These are phyloP conservation scores for Pomacea maculata DNA, from an alignment of 1,140 invertebrate species.

Conservation along the genomic window DNA sequence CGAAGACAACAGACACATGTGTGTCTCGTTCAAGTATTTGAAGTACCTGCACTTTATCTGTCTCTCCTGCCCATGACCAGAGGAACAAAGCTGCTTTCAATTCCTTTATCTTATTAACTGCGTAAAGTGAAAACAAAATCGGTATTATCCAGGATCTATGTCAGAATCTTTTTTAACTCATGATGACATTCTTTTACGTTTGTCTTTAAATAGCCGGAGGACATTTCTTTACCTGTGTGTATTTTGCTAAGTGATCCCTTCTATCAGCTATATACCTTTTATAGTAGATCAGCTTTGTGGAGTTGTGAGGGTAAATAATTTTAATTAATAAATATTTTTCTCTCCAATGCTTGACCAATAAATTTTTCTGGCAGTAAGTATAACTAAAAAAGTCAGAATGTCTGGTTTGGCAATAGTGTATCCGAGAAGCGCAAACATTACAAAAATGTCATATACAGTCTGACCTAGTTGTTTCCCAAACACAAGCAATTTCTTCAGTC, in stretches of 20 bases:
- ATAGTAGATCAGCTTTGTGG: too few relatives aligned
- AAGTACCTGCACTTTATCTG: slow-evolving; percentile 18
- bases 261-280: too few relatives aligned
- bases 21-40: slow-evolving; percentile 15
- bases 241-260: too few relatives aligned
- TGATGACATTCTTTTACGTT: background rate
- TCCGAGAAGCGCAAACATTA: too few relatives aligned
- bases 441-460: too few relatives aligned
- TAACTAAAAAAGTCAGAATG: too few relatives aligned
- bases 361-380: background rate
- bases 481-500: too few relatives aligned
- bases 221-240: too few relatives aligned
- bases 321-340: background rate
- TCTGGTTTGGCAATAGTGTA: too few relatives aligned
- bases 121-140: background rate
- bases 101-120: background rate
- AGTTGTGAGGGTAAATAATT: too few relatives aligned
- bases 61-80: slow-evolving; percentile 1
- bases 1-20: slow-evolving; percentile 9
- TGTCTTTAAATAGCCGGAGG: background rate
- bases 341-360: too few relatives aligned
- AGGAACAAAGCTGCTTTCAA: background rate
- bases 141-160: background rate
- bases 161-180: background rate
- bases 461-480: too few relatives aligned